Conservation (phyloP, 2,113 vertebrate genomes). For the Rhinichthys klamathensis region DNA sequence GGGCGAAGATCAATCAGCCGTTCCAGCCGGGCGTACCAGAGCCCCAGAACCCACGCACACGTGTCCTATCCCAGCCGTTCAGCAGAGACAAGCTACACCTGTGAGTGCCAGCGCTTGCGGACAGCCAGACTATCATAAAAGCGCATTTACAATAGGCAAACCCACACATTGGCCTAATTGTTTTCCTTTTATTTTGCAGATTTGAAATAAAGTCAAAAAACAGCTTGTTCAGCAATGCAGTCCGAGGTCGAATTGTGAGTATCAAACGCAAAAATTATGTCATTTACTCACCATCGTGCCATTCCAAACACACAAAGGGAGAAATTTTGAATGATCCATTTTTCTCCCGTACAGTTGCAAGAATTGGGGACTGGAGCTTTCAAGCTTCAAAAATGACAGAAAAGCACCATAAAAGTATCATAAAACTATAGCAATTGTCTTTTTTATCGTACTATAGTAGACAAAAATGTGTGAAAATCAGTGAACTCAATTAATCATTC, state of each 20-base stretch:
- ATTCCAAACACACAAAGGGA: neutral
- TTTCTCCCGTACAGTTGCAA: neutral
- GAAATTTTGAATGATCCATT: neutral
- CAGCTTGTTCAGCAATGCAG: constrained; percentile 90
- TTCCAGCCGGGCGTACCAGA: constrained; percentile 87
- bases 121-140: neutral
- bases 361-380: neutral
- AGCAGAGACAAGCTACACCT: constrained; percentile 94
- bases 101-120: constrained; percentile 77
- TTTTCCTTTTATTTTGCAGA: constrained; percentile 68
- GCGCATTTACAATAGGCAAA: neutral
- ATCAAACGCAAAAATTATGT: neutral
- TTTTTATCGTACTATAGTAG: neutral
- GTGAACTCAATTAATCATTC: neutral
- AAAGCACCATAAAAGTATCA: neutral
- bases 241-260: constrained; percentile 95
- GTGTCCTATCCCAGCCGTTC: constrained; percentile 89
- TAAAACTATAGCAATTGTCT: neutral
- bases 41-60: constrained; percentile 73
- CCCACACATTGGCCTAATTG: neutral
- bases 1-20: constrained; percentile 80
- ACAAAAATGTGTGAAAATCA: neutral
- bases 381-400: neutral
- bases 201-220: constrained; percentile 92
- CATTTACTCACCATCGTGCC: too few relatives aligned